A percentile compares a stretch with the other conserved stretches of the same genome.
Conservation (phyloP, 2,797 vertebrate species). For the Capromys pilorides region DNA sequence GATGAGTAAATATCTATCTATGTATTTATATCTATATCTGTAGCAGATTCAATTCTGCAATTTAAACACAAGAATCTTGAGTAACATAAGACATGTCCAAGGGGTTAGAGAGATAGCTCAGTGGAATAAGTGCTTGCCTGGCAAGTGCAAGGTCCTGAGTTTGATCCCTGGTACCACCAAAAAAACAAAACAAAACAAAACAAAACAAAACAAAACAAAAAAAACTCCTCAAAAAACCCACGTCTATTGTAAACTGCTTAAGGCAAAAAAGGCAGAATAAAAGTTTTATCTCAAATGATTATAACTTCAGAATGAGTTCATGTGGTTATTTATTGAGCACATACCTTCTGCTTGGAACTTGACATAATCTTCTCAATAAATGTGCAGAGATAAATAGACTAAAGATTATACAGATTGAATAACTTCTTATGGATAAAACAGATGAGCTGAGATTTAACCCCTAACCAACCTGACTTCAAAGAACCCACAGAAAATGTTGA, state of each 20-base stretch:
- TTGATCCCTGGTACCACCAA: too few species aligned
- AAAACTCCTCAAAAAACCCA: too few species aligned
- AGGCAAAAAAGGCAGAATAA: constrained; percentile 40
- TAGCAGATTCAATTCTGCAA: background rate
- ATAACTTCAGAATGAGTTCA: constrained; percentile 36
- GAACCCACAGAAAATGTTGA: background rate
- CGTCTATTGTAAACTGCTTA: constrained; percentile 23
- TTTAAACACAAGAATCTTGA: background rate
- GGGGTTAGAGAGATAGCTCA: too few species aligned
- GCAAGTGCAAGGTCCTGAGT: too few species aligned
- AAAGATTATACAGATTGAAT: background rate
- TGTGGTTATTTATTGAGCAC: constrained; percentile 53
- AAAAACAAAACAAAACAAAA: too few species aligned
- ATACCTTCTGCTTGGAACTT: constrained; percentile 20
- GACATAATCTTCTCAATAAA: constrained; percentile 28
- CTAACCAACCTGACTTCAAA: constrained; percentile 23
- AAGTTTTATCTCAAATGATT: constrained; percentile 5
- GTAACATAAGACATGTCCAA: constrained; percentile 35
- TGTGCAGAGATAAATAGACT: background rate
- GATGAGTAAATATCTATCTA: background rate
- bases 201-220: too few species aligned
- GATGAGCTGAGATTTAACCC: background rate
- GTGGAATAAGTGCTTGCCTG: too few species aligned
- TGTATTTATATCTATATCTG: too few species aligned
- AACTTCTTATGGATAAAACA: background rate